Evolutionary conservation across 2,113 vertebrate species (phyloP), one percentile per base, ranked within the genome.

Genomic region (Larimichthys crocea): DNA sequence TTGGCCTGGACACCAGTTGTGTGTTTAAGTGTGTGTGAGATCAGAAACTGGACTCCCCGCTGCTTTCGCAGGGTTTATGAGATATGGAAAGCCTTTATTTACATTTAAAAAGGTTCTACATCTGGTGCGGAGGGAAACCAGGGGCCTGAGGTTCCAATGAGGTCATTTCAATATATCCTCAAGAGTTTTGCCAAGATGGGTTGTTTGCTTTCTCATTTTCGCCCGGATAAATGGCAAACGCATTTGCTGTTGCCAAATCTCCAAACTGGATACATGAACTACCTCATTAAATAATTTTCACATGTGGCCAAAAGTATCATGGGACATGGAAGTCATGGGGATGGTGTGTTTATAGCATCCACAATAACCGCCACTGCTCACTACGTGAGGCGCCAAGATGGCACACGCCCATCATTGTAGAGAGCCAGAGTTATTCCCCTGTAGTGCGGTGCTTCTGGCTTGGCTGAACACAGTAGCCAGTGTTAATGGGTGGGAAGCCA

Each of bases 201-300:
- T 57, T 48, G 49, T 76, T 84, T 80, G 44, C 56, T 48, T 62
- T 83, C 26, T 70, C 67, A 19, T 63, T 68, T 73, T 75, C 73
- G 61, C 31, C 20, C 6, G 8, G 20, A 65, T 80, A 31, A 69
- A 67, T 55, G 46, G 20, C 24, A 46, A 10, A 5, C 1, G 9
- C 11, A 40, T 40, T 42, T 16, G n/a, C 31, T 15, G 50, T 10
- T 78, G 63, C 73, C 72, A 78, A 49, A 56, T 56, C 29, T 62
- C 22, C 40, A 35, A 80, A 65, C n/a, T 77, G 64, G n/a, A 74
- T 29, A 71, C 29, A 52, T 12, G 3, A 73, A 74, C 52, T 22
- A 57, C 15, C 62, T 76, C 16, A 55, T 62, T 48, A 79, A 86
- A 76, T 64, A 1, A 64, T 76, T 76, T 73, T 57, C 19, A 72